Evolutionary conservation across 2,113 vertebrate species (phyloP).

Genomic region (Tretioscincus oriximinensis): DNA sequence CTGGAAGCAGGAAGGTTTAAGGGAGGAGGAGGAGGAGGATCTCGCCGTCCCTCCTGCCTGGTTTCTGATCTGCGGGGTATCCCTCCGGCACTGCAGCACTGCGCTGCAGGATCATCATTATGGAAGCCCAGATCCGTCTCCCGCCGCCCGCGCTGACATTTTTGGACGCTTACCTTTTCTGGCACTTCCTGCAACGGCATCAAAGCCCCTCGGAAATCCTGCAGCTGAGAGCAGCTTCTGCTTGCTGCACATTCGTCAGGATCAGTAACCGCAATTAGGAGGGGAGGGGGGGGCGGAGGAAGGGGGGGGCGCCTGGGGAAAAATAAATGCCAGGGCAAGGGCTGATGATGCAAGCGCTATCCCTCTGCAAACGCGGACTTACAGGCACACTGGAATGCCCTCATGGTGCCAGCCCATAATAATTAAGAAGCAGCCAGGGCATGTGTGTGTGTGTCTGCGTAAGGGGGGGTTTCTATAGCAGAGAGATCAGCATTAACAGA

Average conservation of each 20-base stretch:
- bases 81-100: not conserved
- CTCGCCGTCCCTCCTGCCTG: not conserved
- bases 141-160: not conserved
- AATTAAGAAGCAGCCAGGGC: constrained; percentile 1
- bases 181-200: constrained; percentile 11
- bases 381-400: constrained; percentile 6
- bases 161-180: constrained; percentile 13
- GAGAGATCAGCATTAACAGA: constrained; percentile 47
- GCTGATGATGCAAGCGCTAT: constrained; percentile 18
- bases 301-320: not conserved
- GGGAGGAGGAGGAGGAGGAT: not conserved
- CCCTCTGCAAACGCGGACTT: constrained; percentile 5
- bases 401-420: constrained; percentile 2
- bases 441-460: constrained; percentile 38
- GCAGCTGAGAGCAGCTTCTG: not conserved
- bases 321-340: not conserved
- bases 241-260: constrained; percentile 25
- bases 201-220: not conserved
- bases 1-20: not conserved
- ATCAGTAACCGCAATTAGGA: constrained; percentile 2
- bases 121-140: not conserved
- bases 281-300: not conserved
- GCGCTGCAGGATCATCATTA: not conserved
- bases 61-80: not conserved
- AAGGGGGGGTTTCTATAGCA: constrained; percentile 33